Evolutionary conservation across 2,888 invertebrate genomes (phyloP).

Genomic region (Timema cristinae): DNA sequence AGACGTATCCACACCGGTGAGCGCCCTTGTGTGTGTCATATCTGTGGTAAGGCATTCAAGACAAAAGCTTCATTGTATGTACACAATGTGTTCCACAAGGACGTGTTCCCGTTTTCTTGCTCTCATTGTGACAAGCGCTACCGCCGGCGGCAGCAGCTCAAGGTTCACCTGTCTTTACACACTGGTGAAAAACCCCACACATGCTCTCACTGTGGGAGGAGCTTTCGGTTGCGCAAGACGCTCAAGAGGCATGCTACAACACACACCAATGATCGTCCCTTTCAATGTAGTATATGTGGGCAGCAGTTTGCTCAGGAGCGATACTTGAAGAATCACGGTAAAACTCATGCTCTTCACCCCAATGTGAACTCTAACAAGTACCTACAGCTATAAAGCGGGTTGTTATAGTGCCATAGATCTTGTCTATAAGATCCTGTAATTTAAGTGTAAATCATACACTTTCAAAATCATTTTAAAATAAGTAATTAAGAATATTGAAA

Average conservation of each 20-base stretch:
- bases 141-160: constrained; percentile 44
- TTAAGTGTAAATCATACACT: too few species aligned
- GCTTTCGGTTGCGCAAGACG: constrained; percentile 21
- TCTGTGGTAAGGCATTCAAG: constrained; percentile 54
- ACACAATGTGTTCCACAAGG: constrained; percentile 56
- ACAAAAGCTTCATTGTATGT: constrained; percentile 62
- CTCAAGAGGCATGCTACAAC: constrained; percentile 19
- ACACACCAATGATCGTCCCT: constrained; percentile 21
- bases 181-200: constrained; percentile 22
- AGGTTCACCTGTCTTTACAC: constrained; percentile 19
- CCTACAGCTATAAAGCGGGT: too few species aligned
- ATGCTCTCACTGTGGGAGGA: constrained; percentile 20
- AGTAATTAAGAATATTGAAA: too few species aligned
- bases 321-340: constrained; percentile 21
- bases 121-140: constrained; percentile 55
- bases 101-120: constrained; percentile 55
- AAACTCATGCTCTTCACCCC: background rate
- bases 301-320: constrained; percentile 22
- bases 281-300: constrained; percentile 18
- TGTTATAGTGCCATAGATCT: too few species aligned
- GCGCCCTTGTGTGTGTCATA: constrained; percentile 45
- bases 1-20: constrained; percentile 43
- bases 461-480: too few species aligned
- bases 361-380: too few species aligned
- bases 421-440: too few species aligned